Evolutionary conservation across 2,113 vertebrate genomes (phyloP), one percentile per base, ranked within the genome.

Genomic region (Dicrurus megarhynchus): DNA sequence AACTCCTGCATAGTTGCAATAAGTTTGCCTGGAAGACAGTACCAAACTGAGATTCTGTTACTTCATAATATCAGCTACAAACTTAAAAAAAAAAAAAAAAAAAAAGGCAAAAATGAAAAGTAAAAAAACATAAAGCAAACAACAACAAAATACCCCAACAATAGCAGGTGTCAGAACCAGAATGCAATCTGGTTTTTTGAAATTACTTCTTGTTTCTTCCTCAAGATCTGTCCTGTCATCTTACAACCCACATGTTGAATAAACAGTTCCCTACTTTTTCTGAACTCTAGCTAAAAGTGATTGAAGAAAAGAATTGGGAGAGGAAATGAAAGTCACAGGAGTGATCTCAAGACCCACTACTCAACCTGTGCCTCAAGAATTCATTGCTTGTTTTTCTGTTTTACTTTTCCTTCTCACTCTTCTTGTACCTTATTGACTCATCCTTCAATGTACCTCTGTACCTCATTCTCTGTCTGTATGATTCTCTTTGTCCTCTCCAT

Each of bases 31-130:
- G 75, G 92, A 95, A 93, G 79, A 88, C 26, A 92, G 47, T 5
- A 92, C 59, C 85, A 96, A 94, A 93, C 82, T 96, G 87, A 91
- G 75, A 95, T 71, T 87, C 82, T 93, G 75, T 87, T 86, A 90
- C 85, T 91, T 83, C 23, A 19, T 70, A 37, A 52, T 52, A 93
- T 63, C 75, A 85, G 55, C 77, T 82, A 85, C 10, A 89, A 94
- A 76, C 11, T 95, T 59, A n/a, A n/a, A n/a, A n/a, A n/a, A n/a
- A n/a, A n/a, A n/a, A n/a, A n/a, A 71, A 74, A 30, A 27, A 33
- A 39, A 17, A 39, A 47, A 44, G 6, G 13, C 10, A 87, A 67
- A 77, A 74, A 57, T 16, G 2, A 76, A 65, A 75, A 69, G 2
- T 4, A 41, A 86, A 91, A 47, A 64, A 30, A 3, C 0, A 84